A percentile compares a stretch with the other conserved stretches of the same genome.
phyloP scores from a whole-genome alignment of 2,113 vertebrate genomes.

The Fregata magnificens region DNA sequence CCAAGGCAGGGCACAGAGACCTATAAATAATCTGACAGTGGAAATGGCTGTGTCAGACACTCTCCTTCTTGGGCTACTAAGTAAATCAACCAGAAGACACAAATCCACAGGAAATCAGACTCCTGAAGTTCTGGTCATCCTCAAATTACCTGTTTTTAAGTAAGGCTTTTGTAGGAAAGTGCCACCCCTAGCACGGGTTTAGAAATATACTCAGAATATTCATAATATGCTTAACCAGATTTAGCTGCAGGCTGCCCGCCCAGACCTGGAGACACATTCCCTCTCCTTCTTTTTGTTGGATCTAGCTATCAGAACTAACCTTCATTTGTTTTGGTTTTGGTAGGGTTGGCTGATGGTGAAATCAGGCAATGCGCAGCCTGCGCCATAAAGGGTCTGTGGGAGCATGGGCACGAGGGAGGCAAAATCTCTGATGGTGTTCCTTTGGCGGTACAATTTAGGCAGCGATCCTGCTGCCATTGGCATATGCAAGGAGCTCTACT shows the following conservation, averaged over 20 bases:
- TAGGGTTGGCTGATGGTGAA: background rate
- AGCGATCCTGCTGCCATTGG: background rate
- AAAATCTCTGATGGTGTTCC: background rate
- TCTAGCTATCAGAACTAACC: background rate
- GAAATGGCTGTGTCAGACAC: background rate
- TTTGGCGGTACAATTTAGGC: background rate
- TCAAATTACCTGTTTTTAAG: background rate
- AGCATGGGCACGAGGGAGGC: fast-evolving
- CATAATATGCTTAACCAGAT: background rate
- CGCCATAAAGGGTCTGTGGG: background rate
- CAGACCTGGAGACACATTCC: background rate
- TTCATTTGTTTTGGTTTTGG: background rate
- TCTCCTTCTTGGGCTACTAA: background rate
- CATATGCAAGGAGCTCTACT: background rate
- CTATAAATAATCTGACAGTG: background rate
- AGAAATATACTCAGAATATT: background rate
- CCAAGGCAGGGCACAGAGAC: background rate
- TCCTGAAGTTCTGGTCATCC: background rate
- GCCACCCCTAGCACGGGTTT: background rate
- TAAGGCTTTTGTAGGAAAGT: background rate
- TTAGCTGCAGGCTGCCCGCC: background rate
- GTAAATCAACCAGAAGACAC: background rate
- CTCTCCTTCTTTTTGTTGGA: background rate
- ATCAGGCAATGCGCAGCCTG: fast-evolving
- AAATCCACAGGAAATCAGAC: background rate